Conservation (phyloP, 2,113 vertebrate genomes). For the Chlorocebus sabaeus region DNA sequence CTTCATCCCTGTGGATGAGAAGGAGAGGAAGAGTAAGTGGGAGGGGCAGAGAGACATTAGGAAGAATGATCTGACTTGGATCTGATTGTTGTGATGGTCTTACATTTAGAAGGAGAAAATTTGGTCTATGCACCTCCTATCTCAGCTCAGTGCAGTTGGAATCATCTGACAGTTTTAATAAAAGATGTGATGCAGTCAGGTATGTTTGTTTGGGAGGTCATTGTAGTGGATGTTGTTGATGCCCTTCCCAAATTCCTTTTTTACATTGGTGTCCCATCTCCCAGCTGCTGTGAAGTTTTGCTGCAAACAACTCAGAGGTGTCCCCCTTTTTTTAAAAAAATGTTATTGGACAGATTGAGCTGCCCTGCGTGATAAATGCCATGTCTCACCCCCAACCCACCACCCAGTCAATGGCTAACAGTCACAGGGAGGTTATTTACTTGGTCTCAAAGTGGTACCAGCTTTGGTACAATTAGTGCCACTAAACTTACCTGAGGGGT, state of each 20-base stretch:
- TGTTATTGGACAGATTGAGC: not conserved
- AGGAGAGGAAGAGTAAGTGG: no score
- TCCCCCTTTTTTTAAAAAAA: not conserved
- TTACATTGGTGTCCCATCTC: not conserved
- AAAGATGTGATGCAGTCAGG: not conserved
- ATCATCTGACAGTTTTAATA: not conserved
- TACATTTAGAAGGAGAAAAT: not conserved
- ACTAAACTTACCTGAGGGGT: not conserved
- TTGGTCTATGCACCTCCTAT: not conserved
- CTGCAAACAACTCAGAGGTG: not conserved
- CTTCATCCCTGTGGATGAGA: not conserved
- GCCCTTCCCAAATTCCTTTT: not conserved
- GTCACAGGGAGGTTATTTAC: not conserved
- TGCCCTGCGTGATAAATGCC: not conserved
- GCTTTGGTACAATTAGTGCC: not conserved
- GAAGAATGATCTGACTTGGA: not conserved
- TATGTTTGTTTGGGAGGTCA: not conserved
- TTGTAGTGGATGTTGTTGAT: not conserved
- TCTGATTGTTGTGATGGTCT: not conserved
- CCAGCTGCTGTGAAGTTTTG: not conserved
- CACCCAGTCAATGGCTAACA: not conserved
- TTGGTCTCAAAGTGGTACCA: not conserved
- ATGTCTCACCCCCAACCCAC: rapidly evolving
- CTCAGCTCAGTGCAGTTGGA: not conserved
- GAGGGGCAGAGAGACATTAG: not conserved